Evolutionary conservation across 1,140 invertebrate genomes (phyloP).

Genomic region (Leptinotarsa defecta): DNA sequence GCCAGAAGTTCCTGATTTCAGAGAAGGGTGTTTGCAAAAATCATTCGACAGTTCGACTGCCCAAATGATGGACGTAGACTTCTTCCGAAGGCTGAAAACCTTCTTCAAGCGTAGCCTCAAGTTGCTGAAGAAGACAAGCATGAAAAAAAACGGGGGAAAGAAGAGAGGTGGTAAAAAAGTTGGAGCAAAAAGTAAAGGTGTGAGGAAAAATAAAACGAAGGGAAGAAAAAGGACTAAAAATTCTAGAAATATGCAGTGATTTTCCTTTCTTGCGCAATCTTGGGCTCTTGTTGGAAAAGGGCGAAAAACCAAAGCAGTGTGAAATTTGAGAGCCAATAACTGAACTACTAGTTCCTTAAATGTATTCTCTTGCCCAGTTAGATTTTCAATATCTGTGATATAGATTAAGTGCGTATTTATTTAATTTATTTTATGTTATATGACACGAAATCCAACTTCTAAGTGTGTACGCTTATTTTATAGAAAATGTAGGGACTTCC

Average conservation of each 20-base stretch:
- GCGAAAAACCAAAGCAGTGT: background rate
- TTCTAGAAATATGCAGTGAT: no score
- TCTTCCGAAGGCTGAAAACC: conserved; percentile 34
- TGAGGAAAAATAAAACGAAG: no score
- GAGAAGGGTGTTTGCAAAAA: conserved; percentile 21
- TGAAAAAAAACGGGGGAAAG: background rate
- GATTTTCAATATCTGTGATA: conserved; percentile 8
- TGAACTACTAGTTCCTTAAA: background rate
- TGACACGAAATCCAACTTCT: background rate
- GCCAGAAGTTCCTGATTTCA: background rate
- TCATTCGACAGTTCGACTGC: conserved; percentile 23
- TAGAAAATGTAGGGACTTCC: background rate
- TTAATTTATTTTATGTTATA: background rate
- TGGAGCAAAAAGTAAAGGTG: no score
- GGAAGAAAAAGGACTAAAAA: no score
- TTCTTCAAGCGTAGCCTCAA: conserved; percentile 31
- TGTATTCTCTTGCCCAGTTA: background rate
- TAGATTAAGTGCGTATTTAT: background rate
- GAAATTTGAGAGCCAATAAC: background rate
- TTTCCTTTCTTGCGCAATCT: background rate
- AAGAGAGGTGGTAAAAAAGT: background rate
- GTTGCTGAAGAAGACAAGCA: conserved; percentile 23
- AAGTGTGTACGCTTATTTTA: background rate
- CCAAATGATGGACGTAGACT: conserved; percentile 34
- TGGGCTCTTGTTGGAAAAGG: background rate